Evolutionary conservation across 2,888 invertebrate species (phyloP), one percentile per base, ranked within the genome.

Genomic region (Thalpophila matura): DNA sequence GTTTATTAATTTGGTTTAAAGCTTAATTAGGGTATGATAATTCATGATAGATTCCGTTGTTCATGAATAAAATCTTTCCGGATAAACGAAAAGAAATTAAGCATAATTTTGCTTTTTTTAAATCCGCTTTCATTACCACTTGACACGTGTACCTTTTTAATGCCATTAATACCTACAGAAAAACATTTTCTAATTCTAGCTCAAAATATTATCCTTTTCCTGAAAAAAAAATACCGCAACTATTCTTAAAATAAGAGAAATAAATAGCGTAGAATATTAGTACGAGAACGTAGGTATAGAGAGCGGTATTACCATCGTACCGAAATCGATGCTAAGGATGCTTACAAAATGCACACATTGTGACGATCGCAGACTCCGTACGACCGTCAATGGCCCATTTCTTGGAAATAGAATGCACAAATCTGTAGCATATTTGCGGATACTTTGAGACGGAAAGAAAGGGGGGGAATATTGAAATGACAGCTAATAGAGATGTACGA

Each of bases 361-460:
- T 49, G 66, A 58, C 5, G 14, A 6, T 58, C 35, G 26, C 58
- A 58, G 42, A 22, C 58, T 58, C 47, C 42, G 42, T 35, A 58
- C 42, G 42, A 40, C n/a, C 31, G 20, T 37, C 42, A 31, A 58
- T 47, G 35, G 47, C 18, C 38, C 31, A 16, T 40, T 59, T 12
- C 49, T 14, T 18, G 35, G 33, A 31, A 65, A 58, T 43, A 35
- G 35, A 49, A 58, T 66, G 50, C 57, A 40, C 42, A 58, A 47
- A 43, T 57, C 53, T 53, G 24, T 51, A 46, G 18, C 20, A 35
- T 43, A 35, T 20, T 65, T 26, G 14, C n/a, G 10, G 7, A 22
- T 57, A 20, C 10, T n/a, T 31, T 29, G 14, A 24, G n/a, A n/a
- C n/a, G n/a, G n/a, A n/a, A n/a, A n/a, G n/a, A n/a, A n/a, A n/a